Evolutionary conservation across 1,140 invertebrate genomes (phyloP), one percentile per base, ranked within the genome.

Genomic region (Microplitis mediator): DNA sequence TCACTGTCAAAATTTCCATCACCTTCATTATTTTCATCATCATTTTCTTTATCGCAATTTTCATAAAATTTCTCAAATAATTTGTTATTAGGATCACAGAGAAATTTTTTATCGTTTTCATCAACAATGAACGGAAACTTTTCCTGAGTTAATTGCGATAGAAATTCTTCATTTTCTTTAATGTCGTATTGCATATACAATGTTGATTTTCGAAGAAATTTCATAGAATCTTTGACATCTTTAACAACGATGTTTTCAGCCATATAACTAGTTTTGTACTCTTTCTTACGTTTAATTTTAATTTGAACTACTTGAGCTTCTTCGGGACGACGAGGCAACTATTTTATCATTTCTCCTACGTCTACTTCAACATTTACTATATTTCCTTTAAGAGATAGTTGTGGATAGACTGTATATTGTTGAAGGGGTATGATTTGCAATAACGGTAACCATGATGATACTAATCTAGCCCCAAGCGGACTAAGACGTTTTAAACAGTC

Each of bases 371-470:
- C 39, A 16, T 71, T 64, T 16, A 71, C 69, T 71, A 4, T 54
- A n/a, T n/a, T n/a, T n/a, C n/a, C 69, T 63, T 54, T 64, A 9
- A 64, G 35, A 32, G 69, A 71, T 56, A 71, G 64, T 36, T 71
- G 61, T 32, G 69, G 60, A 71, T 71, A 56, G 0, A 32, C 16
- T 35, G 69, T 45, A 34, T n/a, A 71, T 9, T 61, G 60, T 54
- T 52, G 36, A 3, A 54, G 51, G 3, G 69, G 58, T n/a, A 45
- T 52, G 4, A 71, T 58, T 71, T 71, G 60, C 31, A 62, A 62
- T 2, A 62, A 62, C 0, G 60, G 31, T 35, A 62, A 62, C 60
- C 60, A 62, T 34, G 60, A 32, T 62, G 60, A 34, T 32, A 62
- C 60, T 32, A 62, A 34, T 34, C 60, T 31, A 62, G 60, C 60